Evolutionary conservation across 2,888 invertebrate species (phyloP), one percentile per base, ranked within the genome.

Genomic region (Nomada lathburiana): DNA sequence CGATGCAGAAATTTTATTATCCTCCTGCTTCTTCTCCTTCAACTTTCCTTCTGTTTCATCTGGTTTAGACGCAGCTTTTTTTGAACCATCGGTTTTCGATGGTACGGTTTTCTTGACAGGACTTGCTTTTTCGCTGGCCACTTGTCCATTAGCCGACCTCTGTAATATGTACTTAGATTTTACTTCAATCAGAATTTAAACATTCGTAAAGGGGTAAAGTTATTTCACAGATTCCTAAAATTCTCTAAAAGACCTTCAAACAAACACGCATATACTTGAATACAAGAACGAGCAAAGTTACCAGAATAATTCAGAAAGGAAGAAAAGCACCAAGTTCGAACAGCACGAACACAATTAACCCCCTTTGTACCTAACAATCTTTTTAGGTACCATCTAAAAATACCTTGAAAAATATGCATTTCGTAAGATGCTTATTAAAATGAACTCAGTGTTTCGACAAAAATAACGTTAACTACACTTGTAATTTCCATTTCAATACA

Each of bases 91-190:
- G 20, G 86, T 77, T 85, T 93, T 94, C 1, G 84, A 77, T 18
- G 91, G 79, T 53, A 90, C 87, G 44, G 94, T 94, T 81, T 96
- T 96, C 86, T 96, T 95, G 86, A 94, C 94, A 77, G 95, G 95
- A 92, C 95, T 95, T 87, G 94, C 93, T 42, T 94, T 94, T 90
- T 95, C 96, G 88, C 94, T 95, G 80, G 94, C 92, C 76, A 95
- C 94, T 89, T 95, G 95, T 76, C 96, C 96, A 94, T 96, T 96
- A 72, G 95, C 95, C 86, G 96, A 95, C 91, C 95, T 94, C 94
- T 96, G 95, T 95, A 96, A 94, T 93, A 80, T 67, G 70, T 7
- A 36, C 36, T 0, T 62, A 75, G 2, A 59, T 74, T 67, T n/a
- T 18, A 4, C 0, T 60, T 60, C 18, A 11, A 55, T 47, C 36